phyloP scores from a whole-genome alignment of 2,797 vertebrate species.

The Stomatorhinus walkeri region DNA sequence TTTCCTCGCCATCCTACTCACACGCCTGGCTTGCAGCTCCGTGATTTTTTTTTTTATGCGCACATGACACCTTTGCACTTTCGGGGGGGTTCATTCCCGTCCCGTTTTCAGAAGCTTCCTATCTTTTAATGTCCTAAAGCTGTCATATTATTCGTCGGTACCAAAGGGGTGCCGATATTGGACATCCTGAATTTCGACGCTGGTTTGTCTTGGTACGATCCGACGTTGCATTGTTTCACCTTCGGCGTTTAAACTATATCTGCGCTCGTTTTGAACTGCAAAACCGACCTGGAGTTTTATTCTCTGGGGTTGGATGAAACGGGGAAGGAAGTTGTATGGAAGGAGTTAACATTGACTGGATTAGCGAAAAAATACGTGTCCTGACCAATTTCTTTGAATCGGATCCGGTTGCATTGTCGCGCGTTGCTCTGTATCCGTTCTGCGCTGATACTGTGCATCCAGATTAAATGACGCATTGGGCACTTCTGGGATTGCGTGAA shows the following conservation, averaged over 20 bases:
- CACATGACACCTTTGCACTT: neutral
- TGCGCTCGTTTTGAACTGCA: neutral
- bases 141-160: neutral
- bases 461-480: slow-evolving; percentile 9
- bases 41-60: neutral
- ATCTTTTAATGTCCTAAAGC: neutral
- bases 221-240: neutral
- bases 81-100: neutral
- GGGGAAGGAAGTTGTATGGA: neutral
- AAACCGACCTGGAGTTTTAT: neutral
- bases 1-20: neutral
- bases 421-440: neutral
- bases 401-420: neutral
- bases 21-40: neutral
- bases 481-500: neutral
- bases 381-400: neutral
- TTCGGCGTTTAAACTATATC: neutral
- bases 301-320: neutral
- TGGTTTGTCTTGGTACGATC: neutral
- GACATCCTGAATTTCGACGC: neutral
- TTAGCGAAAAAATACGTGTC: neutral
- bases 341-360: neutral
- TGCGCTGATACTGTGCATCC: neutral
- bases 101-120: neutral
- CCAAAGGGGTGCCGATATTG: neutral